Base-by-base conservation (phyloP, 1,140 invertebrate genomes). In the Dinothrombium tinctorium region DNA sequence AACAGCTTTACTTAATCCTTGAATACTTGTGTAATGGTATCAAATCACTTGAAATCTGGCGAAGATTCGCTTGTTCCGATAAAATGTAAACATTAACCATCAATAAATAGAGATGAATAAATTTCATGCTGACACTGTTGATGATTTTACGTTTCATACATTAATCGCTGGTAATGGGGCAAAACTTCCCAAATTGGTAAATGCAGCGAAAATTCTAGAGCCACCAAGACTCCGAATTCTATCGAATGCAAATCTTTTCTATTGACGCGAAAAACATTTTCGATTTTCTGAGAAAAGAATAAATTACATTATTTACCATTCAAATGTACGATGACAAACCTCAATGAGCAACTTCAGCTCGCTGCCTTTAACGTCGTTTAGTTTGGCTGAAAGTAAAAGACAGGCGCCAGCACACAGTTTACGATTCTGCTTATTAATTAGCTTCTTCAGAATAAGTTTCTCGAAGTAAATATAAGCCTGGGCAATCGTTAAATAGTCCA, bases 381-480 rank as follows among this genome's bases (percentile, higher is more conserved):
- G 67, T 61, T 96, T 96, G 26, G 87, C 84, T 24, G 84, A 82
- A 2, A 96, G 61, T 12, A 95, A 60, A 31, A 96, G 64, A 61
- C 86, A 90, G 20, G 86, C 86, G 37, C 83, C 87, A 33, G 87
- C 86, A 59, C 84, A 90, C 24, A 90, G 62, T 61, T 94, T 94
- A 19, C 87, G 67, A 54, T 94, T 95, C 55, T 78, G 74, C 60
- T 95, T 96, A 50, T 84, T 90, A 12, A 96, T 82, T 26, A 90
- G 36, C 60, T 56, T 80, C 51, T 75, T 74, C 28, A 95, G 61
- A 53, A 94, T 87, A 5, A 96, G 64, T 55, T 90, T 90, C 59
- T 96, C 89, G 64, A 92, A 95, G 59, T 89, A 94, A 21, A 95
- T 87, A 58, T 94, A 94, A 0, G 86, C 77, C 62, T 89, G 83